These are phyloP conservation scores for Zapornia atra DNA, from an alignment of 2,113 vertebrate species.

Conservation along the genomic window DNA sequence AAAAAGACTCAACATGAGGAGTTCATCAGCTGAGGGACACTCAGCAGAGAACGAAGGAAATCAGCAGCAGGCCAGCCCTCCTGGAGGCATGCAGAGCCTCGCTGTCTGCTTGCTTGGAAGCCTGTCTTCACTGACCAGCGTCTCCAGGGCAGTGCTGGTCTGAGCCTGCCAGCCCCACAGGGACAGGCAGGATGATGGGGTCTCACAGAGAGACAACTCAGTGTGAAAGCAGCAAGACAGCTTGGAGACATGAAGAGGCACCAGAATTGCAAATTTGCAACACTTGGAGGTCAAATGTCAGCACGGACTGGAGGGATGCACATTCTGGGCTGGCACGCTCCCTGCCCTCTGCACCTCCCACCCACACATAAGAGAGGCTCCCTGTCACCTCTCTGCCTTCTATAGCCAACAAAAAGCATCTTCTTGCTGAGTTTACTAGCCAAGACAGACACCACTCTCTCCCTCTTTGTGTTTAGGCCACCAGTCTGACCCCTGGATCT, in stretches of 20 bases:
- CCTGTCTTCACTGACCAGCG: fast-evolving
- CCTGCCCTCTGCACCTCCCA: not conserved
- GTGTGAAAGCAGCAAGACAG: not conserved
- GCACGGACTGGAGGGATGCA: not conserved
- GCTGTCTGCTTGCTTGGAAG: fast-evolving
- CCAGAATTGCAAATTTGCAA: not conserved
- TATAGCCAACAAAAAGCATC: not conserved
- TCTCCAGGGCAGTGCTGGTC: not conserved
- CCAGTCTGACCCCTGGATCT: not conserved
- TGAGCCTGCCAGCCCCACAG: not conserved
- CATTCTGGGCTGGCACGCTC: not conserved
- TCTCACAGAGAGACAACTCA: not conserved
- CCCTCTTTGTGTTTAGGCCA: not conserved
- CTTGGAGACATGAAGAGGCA: not conserved
- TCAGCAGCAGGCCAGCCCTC: not conserved
- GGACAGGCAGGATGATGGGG: not conserved
- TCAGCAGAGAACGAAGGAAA: not conserved
- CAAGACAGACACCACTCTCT: not conserved
- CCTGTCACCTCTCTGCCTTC: not conserved
- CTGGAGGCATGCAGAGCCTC: not conserved
- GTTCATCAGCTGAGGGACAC: not conserved
- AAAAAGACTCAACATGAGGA: not conserved
- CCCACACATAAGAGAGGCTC: not conserved
- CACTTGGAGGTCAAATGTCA: not conserved
- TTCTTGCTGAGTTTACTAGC: not conserved